phyloP scores from a whole-genome alignment of 30 jellyfish, hydroid and myxozoan genomes.

The Cassiopea xamachana region DNA sequence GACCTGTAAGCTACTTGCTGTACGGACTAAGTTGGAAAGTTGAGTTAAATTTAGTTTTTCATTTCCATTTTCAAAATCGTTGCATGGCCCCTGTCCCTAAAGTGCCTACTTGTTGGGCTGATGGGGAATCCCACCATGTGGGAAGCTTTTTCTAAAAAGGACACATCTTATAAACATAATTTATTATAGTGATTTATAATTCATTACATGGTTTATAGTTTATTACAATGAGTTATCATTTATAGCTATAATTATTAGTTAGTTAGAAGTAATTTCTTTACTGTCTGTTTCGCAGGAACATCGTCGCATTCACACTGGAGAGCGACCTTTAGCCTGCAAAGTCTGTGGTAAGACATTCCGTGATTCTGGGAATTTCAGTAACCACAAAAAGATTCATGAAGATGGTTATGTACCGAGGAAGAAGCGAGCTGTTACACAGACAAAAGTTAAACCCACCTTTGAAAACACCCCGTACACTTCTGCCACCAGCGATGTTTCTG shows the following conservation, averaged over 20 bases:
- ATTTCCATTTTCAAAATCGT: too few species aligned
- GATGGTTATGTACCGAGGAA: slow-evolving; percentile 79
- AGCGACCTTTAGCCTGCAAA: slow-evolving; percentile 70
- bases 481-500: neutral
- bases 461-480: neutral
- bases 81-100: too few species aligned
- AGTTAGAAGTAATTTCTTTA: neutral
- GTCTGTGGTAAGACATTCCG: slow-evolving; percentile 79
- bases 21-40: too few species aligned
- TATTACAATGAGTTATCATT: too few species aligned
- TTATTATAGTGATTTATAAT: too few species aligned
- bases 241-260: neutral
- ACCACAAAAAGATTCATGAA: slow-evolving; percentile 79
- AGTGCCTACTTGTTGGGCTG: too few species aligned
- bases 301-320: slow-evolving; percentile 87
- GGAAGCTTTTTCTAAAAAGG: too few species aligned
- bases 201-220: too few species aligned
- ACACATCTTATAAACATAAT: too few species aligned
- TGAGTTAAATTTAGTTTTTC: too few species aligned
- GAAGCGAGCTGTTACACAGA: slow-evolving; percentile 38
- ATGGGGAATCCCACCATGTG: too few species aligned
- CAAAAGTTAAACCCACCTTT: slow-evolving; percentile 21
- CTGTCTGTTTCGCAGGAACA: slow-evolving; percentile 42
- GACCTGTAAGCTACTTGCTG: too few species aligned
- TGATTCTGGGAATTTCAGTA: slow-evolving; percentile 85